Base-by-base conservation (phyloP, 2,113 vertebrate genomes). In the Lasiurus borealis region DNA sequence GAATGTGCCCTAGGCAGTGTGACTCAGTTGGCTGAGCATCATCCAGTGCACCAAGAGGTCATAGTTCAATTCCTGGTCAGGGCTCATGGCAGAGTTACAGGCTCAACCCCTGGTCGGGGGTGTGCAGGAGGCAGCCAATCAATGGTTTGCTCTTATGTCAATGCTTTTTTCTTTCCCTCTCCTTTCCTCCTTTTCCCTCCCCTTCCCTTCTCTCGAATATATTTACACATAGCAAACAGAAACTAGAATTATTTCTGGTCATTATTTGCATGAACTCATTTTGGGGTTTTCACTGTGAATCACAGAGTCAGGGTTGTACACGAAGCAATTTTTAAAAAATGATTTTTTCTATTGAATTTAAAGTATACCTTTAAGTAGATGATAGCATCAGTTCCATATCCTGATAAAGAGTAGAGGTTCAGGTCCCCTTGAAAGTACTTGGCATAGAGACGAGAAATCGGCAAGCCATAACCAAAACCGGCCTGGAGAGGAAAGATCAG, bases 341-440 rank as follows among this genome's bases (percentile, higher is more conserved):
- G 23, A 9, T 68, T 23, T 93, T 81, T 90, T 46, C 21, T 69
- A 50, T 8, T 75, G 44, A 69, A 68, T 66, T 82, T 16, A 85
- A 91, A 77, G 46, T 27, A 27, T 98, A 99, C 99, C 99, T 99
- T 99, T 96, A 99, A 95, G 97, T 99, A 99, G 95, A 99, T 99
- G 96, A 99, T 98, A 77, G 99, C 99, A 27, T 99, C 99, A 25
- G 99, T 99, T 95, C 99, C 99, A 46, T 99, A 99, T 73, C 99
- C 99, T 91, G 99, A 99, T 98, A 99, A 99, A 8, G 99, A 99
- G 90, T 99, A 99, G 66, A 99, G 99, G 98, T 99, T 99, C 85
- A 99, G 98, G 96, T 99, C 99, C 95, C 99, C 99, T 97, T 99
- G 99, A 93, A 99, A 99, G 95, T 99, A 99, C 97, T 98, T 99